Conservation (phyloP, 2,797 vertebrate species). For the Manis crassicaudata region DNA sequence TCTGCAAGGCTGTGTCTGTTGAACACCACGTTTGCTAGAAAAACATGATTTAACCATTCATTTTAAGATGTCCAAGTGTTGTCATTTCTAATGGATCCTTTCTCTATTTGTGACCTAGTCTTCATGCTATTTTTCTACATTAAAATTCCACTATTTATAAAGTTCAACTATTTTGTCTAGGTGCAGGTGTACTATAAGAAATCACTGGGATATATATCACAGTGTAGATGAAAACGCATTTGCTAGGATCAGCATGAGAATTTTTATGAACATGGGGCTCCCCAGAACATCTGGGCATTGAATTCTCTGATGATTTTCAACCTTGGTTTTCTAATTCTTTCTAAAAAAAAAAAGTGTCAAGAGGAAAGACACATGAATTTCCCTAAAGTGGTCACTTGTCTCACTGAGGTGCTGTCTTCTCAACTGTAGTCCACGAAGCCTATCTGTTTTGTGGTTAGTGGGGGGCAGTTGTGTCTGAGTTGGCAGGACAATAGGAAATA, state of each 20-base stretch:
- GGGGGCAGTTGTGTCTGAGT: not conserved
- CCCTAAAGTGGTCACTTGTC: not conserved
- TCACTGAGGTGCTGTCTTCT: not conserved
- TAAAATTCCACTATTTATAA: conserved; percentile 38
- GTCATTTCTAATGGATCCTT: not conserved
- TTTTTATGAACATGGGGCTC: not conserved
- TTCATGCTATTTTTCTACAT: conserved; percentile 11
- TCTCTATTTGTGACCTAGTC: not conserved
- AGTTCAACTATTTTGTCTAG: not conserved
- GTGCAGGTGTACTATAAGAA: not conserved
- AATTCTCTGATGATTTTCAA: conserved; percentile 10
- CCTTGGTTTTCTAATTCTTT: conserved; percentile 1
- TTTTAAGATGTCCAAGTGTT: conserved; percentile 41
- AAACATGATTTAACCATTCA: not conserved
- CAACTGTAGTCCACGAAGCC: not conserved
- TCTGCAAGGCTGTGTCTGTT: not conserved
- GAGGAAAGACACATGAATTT: not conserved
- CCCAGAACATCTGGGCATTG: not conserved
- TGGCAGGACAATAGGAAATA: not conserved
- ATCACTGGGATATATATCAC: not conserved
- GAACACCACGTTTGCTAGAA: not conserved
- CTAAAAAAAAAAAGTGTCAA: not conserved
- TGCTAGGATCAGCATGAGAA: not conserved
- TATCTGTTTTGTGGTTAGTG: not conserved
- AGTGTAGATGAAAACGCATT: not conserved